These are phyloP conservation scores for Matsumurasca onukii DNA, from an alignment of 1,140 invertebrate species.

Conservation along the genomic window DNA sequence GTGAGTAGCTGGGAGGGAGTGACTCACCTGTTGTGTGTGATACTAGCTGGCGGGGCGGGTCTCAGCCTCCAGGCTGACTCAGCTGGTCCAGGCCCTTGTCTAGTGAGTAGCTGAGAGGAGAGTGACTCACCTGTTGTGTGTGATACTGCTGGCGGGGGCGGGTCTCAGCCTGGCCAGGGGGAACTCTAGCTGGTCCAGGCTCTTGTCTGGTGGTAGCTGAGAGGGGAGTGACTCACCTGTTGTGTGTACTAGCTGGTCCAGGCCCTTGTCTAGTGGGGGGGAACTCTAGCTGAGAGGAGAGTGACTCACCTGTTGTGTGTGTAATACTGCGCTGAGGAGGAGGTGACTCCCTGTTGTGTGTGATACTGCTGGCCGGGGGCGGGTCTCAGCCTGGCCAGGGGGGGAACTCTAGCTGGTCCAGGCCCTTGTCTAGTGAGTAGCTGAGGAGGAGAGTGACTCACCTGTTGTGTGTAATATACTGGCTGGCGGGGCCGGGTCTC, in stretches of 20 bases:
- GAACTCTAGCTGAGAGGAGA: constrained; percentile 46
- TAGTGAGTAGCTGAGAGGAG: constrained; percentile 46
- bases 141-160: background rate
- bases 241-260: constrained; percentile 50
- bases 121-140: constrained; percentile 1
- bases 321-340: no score
- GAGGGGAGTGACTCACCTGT: constrained; percentile 36
- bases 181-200: constrained; percentile 49
- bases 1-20: no score
- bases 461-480: constrained; percentile 44
- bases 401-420: constrained; percentile 42
- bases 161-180: constrained; percentile 29
- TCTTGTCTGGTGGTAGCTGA: constrained; percentile 54
- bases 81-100: background rate
- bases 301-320: no score
- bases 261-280: constrained; percentile 52
- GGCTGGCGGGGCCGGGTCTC: constrained; percentile 33
- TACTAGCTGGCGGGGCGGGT: constrained; percentile 46
- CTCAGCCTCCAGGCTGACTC: background rate
- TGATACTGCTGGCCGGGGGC: background rate
- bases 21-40: no score
- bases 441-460: constrained; percentile 42
- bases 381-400: background rate
- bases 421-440: constrained; percentile 54
- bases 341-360: constrained; percentile 12